Percentiles rank a stretch among this genome's conserved stretches.
These are phyloP conservation scores for Camptogramma bilineatum DNA, from an alignment of 2,888 invertebrate genomes.

Conservation along the genomic window DNA sequence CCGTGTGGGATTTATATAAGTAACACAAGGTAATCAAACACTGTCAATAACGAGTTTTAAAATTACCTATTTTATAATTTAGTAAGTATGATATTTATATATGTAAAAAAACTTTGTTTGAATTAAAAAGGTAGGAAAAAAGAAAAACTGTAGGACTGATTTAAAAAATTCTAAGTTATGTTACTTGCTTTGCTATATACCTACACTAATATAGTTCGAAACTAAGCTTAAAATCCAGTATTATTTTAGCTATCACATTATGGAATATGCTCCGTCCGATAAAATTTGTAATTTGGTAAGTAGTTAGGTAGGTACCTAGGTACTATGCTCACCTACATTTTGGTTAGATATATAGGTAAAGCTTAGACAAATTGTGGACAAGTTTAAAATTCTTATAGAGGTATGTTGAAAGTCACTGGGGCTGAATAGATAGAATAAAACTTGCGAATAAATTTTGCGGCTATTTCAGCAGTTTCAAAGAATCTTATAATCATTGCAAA, in stretches of 20 bases:
- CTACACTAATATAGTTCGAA: no score
- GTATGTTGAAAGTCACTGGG: not conserved
- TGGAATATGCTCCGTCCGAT: no score
- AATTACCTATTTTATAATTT: not conserved
- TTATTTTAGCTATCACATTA: no score
- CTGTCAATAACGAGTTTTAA: conserved; percentile 5
- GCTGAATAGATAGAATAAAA: not conserved
- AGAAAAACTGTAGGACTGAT: not conserved
- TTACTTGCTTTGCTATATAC: no score
- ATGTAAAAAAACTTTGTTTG: not conserved
- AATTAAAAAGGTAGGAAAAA: not conserved
- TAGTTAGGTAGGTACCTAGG: no score
- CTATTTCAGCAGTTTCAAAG: not conserved
- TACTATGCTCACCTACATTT: no score
- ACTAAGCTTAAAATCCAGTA: no score
- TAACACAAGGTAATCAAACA: conserved; percentile 12
- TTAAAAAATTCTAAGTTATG: not conserved
- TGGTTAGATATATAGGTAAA: no score
- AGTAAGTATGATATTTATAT: no score
- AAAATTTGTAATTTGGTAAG: no score
- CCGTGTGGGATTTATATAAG: conserved; percentile 40
- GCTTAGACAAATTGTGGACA: not conserved
- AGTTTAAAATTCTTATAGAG: not conserved
- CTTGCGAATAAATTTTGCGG: not conserved
- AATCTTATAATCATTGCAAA: no score